A percentile compares a stretch with the other conserved stretches of the same genome.
Conservation (phyloP, 2,888 invertebrate genomes). For the Melipona beecheii region DNA sequence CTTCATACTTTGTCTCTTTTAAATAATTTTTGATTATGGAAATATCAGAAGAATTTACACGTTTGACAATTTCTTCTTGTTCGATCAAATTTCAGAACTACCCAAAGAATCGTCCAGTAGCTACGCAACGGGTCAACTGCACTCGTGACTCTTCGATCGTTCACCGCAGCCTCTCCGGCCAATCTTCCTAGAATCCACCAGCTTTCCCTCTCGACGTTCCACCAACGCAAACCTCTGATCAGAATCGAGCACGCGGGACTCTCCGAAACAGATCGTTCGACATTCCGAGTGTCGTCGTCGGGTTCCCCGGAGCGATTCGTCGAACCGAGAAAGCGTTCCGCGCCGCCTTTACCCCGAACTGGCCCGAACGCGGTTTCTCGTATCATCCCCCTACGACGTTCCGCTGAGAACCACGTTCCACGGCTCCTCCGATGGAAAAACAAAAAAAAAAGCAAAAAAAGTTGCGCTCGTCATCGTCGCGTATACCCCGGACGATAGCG, state of each 20-base stretch:
- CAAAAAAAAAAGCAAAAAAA: neutral
- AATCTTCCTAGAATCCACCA: too few species aligned
- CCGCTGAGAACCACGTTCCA: constrained; percentile 30
- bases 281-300: constrained; percentile 38
- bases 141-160: too few species aligned
- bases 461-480: constrained; percentile 69
- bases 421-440: constrained; percentile 45
- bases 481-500: constrained; percentile 67
- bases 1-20: neutral
- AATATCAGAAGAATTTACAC: neutral
- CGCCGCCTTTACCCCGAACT: constrained; percentile 38
- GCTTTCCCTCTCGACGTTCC: neutral
- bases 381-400: constrained; percentile 31
- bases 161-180: too few species aligned
- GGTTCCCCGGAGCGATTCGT: constrained; percentile 39
- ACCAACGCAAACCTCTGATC: constrained; percentile 11
- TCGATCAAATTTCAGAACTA: too few species aligned
- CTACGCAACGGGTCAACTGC: too few species aligned
- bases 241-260: too few species aligned
- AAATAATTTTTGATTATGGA: neutral
- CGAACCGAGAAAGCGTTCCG: constrained; percentile 9
- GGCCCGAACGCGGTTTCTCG: constrained; percentile 19
- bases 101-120: too few species aligned
- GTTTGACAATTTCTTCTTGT: too few species aligned
- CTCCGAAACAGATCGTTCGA: constrained; percentile 14